Conservation (phyloP, 2,797 vertebrate species). For the Chaetophractus vellerosus region DNA sequence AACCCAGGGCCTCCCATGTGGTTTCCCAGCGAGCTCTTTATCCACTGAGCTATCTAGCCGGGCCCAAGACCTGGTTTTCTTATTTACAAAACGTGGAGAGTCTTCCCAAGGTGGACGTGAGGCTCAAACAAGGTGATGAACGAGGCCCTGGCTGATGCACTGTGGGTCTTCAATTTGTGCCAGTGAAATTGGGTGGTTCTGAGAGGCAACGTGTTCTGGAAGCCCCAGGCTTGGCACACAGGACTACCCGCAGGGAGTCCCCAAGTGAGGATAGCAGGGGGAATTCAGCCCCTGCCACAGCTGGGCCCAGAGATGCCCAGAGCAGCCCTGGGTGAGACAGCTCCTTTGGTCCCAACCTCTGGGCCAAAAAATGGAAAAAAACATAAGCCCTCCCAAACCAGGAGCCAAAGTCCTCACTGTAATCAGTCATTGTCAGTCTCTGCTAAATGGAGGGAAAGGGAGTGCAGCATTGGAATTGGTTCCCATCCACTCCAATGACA, state of each 20-base stretch:
- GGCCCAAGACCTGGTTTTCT: background rate
- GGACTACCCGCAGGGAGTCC: background rate
- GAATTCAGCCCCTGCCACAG: background rate
- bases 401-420: background rate
- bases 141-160: background rate
- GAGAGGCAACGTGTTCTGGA: background rate
- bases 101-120: background rate
- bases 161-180: background rate
- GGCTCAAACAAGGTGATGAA: background rate
- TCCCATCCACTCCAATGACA: background rate
- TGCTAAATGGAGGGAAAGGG: conserved; percentile 16
- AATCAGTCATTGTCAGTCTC: background rate
- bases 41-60: no score
- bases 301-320: background rate
- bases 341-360: background rate
- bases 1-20: no score
- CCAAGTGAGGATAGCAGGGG: rapidly evolving
- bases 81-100: background rate
- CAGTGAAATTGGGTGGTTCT: background rate
- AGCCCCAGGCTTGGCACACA: background rate
- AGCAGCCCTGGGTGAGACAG: background rate
- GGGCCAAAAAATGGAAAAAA: background rate
- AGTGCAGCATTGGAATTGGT: background rate
- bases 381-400: background rate
- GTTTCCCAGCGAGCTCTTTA: no score